phyloP scores from a whole-genome alignment of 2,888 invertebrate genomes.

The Tetheella fluctuosa region DNA sequence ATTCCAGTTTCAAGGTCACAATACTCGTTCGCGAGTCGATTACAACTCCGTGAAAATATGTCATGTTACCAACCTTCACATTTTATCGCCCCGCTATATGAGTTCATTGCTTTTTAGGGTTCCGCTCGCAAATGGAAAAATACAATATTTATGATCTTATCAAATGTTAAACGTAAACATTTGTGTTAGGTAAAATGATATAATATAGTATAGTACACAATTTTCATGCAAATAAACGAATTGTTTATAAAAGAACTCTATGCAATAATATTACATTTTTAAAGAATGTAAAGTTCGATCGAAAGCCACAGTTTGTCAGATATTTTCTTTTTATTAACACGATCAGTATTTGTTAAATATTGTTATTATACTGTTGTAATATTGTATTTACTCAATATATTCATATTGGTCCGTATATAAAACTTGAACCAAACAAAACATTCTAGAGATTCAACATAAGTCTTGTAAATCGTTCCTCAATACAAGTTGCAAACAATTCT shows the following conservation, averaged over 20 bases:
- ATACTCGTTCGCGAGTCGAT: constrained; percentile 12
- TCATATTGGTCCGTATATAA: no score
- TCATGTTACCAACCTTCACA: constrained; percentile 31
- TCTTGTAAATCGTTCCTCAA: no score
- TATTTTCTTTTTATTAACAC: no score
- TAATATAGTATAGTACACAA: no score
- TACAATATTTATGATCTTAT: constrained; percentile 14
- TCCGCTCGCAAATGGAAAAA: constrained; percentile 30
- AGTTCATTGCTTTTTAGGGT: constrained; percentile 36
- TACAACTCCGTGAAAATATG: constrained; percentile 15
- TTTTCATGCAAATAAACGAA: not conserved
- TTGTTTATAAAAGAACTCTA: not conserved
- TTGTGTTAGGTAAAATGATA: not conserved
- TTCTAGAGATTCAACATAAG: no score
- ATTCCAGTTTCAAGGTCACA: constrained; percentile 1
- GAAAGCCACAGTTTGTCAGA: not conserved
- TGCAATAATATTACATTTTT: not conserved
- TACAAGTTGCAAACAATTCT: no score
- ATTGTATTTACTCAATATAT: no score
- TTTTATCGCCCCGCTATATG: constrained; percentile 39
- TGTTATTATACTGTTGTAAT: no score
- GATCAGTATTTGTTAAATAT: no score
- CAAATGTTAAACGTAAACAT: not conserved
- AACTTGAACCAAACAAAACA: no score
- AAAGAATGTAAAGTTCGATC: not conserved